phyloP scores from a whole-genome alignment of 2,113 vertebrate species.

The Erythrocercus mccallii region DNA sequence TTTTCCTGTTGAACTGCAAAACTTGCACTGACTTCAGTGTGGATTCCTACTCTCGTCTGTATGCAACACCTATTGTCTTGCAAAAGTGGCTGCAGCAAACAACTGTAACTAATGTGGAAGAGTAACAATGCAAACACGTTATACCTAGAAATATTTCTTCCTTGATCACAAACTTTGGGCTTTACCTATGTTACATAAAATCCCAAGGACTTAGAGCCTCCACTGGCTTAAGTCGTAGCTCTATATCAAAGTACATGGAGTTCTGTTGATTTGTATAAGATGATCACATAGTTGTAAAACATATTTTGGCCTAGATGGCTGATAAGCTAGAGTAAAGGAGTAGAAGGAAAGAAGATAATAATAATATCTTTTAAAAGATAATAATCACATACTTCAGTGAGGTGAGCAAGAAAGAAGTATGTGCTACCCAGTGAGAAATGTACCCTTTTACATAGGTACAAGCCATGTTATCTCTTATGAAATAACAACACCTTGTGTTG shows the following conservation, averaged over 20 bases:
- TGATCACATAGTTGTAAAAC: not conserved
- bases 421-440: not conserved
- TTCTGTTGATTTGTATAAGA: not conserved
- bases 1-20: not conserved
- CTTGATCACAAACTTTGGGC: not conserved
- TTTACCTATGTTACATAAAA: not conserved
- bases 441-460: not conserved
- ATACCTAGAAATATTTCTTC: not conserved
- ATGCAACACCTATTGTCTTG: not conserved
- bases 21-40: not conserved
- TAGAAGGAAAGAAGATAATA: not conserved
- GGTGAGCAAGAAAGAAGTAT: not conserved
- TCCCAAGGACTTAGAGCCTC: not conserved
- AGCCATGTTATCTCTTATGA: not conserved
- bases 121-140: not conserved
- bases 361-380: not conserved
- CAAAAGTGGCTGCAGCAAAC: not conserved
- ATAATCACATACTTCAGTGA: not conserved
- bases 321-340: not conserved
- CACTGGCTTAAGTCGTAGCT: not conserved
- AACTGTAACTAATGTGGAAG: not conserved
- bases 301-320: not conserved
- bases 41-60: not conserved
- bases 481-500: not conserved
- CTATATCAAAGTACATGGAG: not conserved